Evolutionary conservation across 2,888 invertebrate species (phyloP).

Genomic region (Nomada ruficornis): DNA sequence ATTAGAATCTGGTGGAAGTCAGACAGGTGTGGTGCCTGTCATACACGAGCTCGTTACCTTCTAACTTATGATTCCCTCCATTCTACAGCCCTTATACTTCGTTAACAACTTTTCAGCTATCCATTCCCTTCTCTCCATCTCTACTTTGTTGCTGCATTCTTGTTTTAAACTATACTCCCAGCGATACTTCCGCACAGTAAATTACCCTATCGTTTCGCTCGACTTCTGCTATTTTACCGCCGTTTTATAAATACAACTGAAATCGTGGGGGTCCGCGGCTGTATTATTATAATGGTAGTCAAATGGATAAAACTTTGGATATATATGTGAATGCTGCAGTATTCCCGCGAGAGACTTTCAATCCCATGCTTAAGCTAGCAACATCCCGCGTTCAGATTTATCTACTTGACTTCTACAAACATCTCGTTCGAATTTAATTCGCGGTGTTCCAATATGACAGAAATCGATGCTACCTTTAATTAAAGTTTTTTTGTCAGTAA

Average conservation of each 20-base stretch:
- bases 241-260: constrained; percentile 6
- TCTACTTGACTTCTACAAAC: no score
- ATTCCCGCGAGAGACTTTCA: no score
- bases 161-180: constrained; percentile 7
- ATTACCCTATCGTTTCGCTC: constrained; percentile 71
- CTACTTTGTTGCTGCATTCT: constrained; percentile 11
- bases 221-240: constrained; percentile 68
- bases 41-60: constrained; percentile 63
- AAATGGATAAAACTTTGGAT: constrained; percentile 10
- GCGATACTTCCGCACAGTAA: constrained; percentile 59
- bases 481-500: constrained; percentile 19
- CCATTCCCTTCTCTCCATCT: constrained; percentile 11
- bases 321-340: neutral
- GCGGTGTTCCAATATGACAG: neutral
- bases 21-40: constrained; percentile 73
- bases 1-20: constrained; percentile 71
- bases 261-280: neutral
- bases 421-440: no score
- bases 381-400: neutral
- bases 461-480: neutral
- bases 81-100: constrained; percentile 40
- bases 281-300: constrained; percentile 2
- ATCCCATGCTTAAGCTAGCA: no score
- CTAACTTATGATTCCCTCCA: constrained; percentile 57
- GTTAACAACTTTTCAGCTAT: constrained; percentile 62